Conservation (phyloP, 2,888 invertebrate species). For the Bursaphelenchus okinawaensis region DNA sequence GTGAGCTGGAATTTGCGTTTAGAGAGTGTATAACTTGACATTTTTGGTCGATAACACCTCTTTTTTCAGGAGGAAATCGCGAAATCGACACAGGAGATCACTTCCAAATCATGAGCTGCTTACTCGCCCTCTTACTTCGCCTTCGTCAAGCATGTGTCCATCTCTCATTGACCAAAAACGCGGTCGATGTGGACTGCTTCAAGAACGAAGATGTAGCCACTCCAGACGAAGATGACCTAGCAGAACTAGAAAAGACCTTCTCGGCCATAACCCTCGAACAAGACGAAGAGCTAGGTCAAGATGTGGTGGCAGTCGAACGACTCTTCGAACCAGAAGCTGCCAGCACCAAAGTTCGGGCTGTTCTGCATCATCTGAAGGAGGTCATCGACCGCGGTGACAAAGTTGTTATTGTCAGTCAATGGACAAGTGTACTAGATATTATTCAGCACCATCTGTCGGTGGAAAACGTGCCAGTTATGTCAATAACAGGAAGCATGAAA, state of each 20-base stretch:
- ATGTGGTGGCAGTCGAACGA: slow-evolving; percentile 16
- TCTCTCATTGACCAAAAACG: slow-evolving; percentile 71
- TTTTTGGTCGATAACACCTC: no score
- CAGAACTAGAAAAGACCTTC: slow-evolving; percentile 35
- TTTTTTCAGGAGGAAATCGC: slow-evolving; percentile 24
- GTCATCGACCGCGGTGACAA: slow-evolving; percentile 30
- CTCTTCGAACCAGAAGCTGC: slow-evolving; percentile 32
- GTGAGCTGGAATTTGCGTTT: no score
- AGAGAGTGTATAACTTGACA: no score
- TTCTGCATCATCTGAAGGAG: slow-evolving; percentile 26
- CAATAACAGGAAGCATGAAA: slow-evolving; percentile 72
- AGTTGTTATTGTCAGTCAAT: slow-evolving; percentile 78
- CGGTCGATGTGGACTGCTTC: slow-evolving; percentile 49
- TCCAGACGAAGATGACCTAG: slow-evolving; percentile 11
- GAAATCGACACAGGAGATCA: slow-evolving; percentile 22
- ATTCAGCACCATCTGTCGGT: slow-evolving; percentile 67
- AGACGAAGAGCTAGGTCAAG: slow-evolving; percentile 17
- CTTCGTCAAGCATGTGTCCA: slow-evolving; percentile 84
- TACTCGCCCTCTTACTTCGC: slow-evolving; percentile 73
- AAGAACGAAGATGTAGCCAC: slow-evolving; percentile 25
- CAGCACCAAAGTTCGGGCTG: slow-evolving; percentile 28
- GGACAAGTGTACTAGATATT: slow-evolving; percentile 76
- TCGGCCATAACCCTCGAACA: slow-evolving; percentile 34
- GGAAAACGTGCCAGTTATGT: slow-evolving; percentile 60
- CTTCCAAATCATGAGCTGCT: slow-evolving; percentile 35